Evolutionary conservation across 2,888 invertebrate species (phyloP).

Genomic region (Cephus pulcher): DNA sequence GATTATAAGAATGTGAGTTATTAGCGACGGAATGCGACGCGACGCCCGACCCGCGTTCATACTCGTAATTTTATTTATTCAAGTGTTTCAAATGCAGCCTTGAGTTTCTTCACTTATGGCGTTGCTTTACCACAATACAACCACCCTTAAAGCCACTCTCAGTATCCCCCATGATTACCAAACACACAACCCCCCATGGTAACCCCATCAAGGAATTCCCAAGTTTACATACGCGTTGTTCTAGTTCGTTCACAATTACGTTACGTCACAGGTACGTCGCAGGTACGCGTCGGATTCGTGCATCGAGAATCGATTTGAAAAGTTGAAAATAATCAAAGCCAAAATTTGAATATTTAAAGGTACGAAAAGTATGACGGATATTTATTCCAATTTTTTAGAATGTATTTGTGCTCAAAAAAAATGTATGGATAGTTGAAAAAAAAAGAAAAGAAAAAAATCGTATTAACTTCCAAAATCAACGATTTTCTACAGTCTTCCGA

Average conservation of each 20-base stretch:
- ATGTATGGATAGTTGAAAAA: not conserved
- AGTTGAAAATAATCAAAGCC: not conserved
- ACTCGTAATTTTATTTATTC: slow-evolving; percentile 47
- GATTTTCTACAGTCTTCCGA: not conserved
- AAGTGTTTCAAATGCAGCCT: slow-evolving; percentile 62
- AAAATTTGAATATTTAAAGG: too few relatives aligned
- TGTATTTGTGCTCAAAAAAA: not conserved
- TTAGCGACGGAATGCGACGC: slow-evolving; percentile 23
- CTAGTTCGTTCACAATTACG: slow-evolving; percentile 60
- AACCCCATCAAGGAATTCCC: slow-evolving; percentile 44
- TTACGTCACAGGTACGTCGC: slow-evolving; percentile 20
- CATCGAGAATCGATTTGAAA: not conserved
- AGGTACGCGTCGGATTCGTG: not conserved
- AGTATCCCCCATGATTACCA: slow-evolving; percentile 41
- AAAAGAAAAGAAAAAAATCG: too few relatives aligned
- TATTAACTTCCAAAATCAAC: not conserved
- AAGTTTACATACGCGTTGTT: slow-evolving; percentile 64
- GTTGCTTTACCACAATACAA: slow-evolving; percentile 66
- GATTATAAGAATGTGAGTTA: not conserved
- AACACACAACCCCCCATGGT: slow-evolving; percentile 21
- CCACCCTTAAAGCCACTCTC: slow-evolving; percentile 34
- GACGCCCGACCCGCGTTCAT: slow-evolving; percentile 46
- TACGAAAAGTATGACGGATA: too few relatives aligned
- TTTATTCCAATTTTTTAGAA: not conserved
- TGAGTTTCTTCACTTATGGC: slow-evolving; percentile 65